Evolutionary conservation across 2,113 vertebrate genomes (phyloP), one percentile per base, ranked within the genome.

Genomic region (Pogonocichla stellata): DNA sequence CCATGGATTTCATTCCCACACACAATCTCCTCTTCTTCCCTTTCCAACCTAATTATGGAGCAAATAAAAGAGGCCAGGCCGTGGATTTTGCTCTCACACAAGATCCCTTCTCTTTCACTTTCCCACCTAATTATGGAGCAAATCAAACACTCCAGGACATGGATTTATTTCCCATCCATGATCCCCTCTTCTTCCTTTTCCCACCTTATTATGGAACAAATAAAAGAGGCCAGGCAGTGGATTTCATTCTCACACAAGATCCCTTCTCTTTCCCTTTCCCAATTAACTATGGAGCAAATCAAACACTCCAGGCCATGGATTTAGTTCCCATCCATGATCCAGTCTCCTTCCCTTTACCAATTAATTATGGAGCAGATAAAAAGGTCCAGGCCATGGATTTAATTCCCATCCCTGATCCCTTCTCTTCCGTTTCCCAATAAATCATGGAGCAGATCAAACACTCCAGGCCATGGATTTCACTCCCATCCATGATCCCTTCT

Each of bases 201-300:
- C 31, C 31, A n/a, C 1, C 19, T 1, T 14, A 25, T 47, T 2
- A 47, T 3, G 11, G 3, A 47, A 4, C 5, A 18, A 6, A 18
- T 36, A 9, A 36, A 36, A 36, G 36, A 36, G 36, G 36, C 42
- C 15, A 29, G 33, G 66, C 50, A 25, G 7, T 42, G 66, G 36
- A 86, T 86, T 86, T 40, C 0, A 0, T 45, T 45, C 19, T 19
- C 2, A 38, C 38, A 33, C 4, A 5, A 29, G n/a, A 75, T 47
- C 42, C 10, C 13, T 0, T 34, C 7, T 12, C 20, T 38, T 47
- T 34, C 38, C 6, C 19, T 33, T 40, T 26, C 17, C 28, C 17
- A 9, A 0, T 15, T 0, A 9, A 25, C n/a, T 1, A 8, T 3
- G 5, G 3, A 38, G 20, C 1, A 15, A 3, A 48, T 12, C 0